Percentiles rank a stretch among this genome's conserved stretches.
Conservation (phyloP, 1,140 invertebrate genomes). For the Drosophila santomea region DNA sequence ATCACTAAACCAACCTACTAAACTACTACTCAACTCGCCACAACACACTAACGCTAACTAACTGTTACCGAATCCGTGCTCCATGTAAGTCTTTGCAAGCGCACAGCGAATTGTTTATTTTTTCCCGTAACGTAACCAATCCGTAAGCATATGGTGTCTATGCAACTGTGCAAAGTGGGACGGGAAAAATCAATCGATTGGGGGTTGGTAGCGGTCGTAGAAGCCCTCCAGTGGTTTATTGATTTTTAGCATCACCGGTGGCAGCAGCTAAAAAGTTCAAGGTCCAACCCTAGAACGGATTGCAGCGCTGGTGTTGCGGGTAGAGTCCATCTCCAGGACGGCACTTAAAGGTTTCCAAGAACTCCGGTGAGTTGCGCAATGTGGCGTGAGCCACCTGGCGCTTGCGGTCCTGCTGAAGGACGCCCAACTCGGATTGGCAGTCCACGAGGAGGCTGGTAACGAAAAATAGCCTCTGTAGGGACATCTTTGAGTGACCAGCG, state of each 20-base stretch:
- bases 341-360: conserved; percentile 66
- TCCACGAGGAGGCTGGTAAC: conserved; percentile 61
- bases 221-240: conserved; percentile 34
- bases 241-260: conserved; percentile 53
- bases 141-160: conserved; percentile 56
- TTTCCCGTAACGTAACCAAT: conserved; percentile 24
- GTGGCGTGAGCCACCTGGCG: conserved; percentile 51
- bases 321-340: conserved; percentile 43
- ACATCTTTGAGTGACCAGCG: conserved; percentile 57
- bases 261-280: conserved; percentile 61
- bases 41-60: conserved; percentile 38
- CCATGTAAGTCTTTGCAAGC: conserved; percentile 64
- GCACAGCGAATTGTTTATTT: conserved; percentile 23
- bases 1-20: conserved; percentile 36
- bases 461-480: conserved; percentile 61
- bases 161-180: conserved; percentile 11
- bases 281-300: conserved; percentile 46
- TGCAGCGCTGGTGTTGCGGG: conserved; percentile 27
- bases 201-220: neutral
- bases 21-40: conserved; percentile 35
- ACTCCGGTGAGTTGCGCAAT: conserved; percentile 63
- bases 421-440: conserved; percentile 38
- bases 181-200: conserved; percentile 66
- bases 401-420: conserved; percentile 46
- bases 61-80: conserved; percentile 38